phyloP scores from a whole-genome alignment of 1,140 invertebrate genomes.

The Tetranychus urticae region DNA sequence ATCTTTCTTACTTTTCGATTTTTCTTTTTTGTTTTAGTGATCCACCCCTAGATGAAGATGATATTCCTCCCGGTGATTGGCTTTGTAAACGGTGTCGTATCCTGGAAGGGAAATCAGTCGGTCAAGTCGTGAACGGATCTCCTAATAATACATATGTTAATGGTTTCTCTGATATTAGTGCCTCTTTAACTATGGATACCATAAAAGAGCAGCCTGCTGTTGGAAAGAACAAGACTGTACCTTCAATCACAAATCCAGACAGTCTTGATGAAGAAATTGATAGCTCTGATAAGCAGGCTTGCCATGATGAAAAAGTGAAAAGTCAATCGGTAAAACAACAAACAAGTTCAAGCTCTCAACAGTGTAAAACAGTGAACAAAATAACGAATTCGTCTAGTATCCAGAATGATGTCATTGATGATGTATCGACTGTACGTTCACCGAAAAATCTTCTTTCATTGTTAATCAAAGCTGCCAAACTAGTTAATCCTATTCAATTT shows the following conservation, averaged over 20 bases:
- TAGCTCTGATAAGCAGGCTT: not conserved
- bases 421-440: not conserved
- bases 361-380: not conserved
- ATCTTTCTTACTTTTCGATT: slow-evolving; percentile 3
- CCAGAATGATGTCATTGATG: not conserved
- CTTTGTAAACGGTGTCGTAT: slow-evolving; percentile 50
- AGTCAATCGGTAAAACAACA: not conserved
- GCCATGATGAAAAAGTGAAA: too few relatives aligned
- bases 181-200: not conserved
- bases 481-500: slow-evolving; percentile 68
- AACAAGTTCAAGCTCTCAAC: too few relatives aligned
- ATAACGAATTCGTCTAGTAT: not conserved
- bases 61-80: slow-evolving; percentile 75
- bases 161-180: not conserved
- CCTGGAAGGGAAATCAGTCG: slow-evolving; percentile 2
- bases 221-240: not conserved
- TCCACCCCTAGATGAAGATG: slow-evolving; percentile 59
- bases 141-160: not conserved
- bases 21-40: slow-evolving; percentile 32
- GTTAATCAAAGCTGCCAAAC: slow-evolving; percentile 47
- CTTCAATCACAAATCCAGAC: not conserved
- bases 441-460: slow-evolving; percentile 16
- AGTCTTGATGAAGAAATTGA: not conserved
- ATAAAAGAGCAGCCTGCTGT: not conserved
- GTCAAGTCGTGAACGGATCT: not conserved